A percentile compares a stretch with the other conserved stretches of the same genome.
Evolutionary conservation across 2,888 invertebrate genomes (phyloP).

Genomic region (Phanerotoma sp.): DNA sequence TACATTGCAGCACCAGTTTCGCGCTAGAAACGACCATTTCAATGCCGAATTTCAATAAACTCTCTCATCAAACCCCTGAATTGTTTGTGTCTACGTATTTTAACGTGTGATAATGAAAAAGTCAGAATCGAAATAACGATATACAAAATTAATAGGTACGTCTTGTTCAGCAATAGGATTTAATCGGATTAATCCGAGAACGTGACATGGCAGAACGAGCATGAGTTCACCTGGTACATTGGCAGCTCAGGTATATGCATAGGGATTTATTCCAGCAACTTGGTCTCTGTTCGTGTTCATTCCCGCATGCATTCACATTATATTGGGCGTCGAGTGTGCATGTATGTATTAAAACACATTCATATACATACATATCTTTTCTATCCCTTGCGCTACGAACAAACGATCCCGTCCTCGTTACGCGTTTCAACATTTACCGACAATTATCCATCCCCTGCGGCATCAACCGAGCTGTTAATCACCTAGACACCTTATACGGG

Average conservation of each 20-base stretch:
- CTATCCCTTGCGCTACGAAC: not conserved
- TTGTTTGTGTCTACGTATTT: not conserved
- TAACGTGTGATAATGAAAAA: slow-evolving; percentile 4
- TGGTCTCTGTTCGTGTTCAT: slow-evolving; percentile 22
- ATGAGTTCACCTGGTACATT: slow-evolving; percentile 24
- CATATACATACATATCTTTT: not conserved
- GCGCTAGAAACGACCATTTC: not conserved
- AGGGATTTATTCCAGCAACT: slow-evolving; percentile 41
- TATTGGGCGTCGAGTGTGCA: not conserved
- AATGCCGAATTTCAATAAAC: not conserved
- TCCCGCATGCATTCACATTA: slow-evolving; percentile 16
- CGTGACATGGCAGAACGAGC: slow-evolving; percentile 31
- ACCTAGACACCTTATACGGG: slow-evolving; percentile 40
- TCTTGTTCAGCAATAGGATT: slow-evolving; percentile 41
- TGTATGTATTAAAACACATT: not conserved
- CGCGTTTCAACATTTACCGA: slow-evolving; percentile 42
- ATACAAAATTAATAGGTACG: slow-evolving; percentile 41
- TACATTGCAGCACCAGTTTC: no score
- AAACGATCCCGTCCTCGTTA: slow-evolving; percentile 38
- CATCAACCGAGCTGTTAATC: slow-evolving; percentile 33
- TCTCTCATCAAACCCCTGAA: not conserved
- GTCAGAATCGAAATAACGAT: slow-evolving; percentile 31
- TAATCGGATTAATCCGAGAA: slow-evolving; percentile 41
- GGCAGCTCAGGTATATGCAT: slow-evolving; percentile 28
- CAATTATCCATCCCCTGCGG: slow-evolving; percentile 38